Evolutionary conservation across 2,113 vertebrate species (phyloP).

Genomic region (Thinocorus orbignyianus): DNA sequence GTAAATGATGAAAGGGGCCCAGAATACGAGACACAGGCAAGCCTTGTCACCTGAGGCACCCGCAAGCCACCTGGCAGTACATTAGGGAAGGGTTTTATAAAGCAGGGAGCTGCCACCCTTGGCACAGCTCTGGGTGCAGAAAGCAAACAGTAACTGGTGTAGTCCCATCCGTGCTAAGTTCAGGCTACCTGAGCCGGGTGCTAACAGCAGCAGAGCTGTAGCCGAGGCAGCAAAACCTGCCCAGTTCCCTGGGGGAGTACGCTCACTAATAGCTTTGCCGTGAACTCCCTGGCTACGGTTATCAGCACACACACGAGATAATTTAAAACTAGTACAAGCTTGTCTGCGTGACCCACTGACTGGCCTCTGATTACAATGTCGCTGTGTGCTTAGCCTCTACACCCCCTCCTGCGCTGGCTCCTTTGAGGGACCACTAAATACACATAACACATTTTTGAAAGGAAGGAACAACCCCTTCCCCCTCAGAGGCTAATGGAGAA

Average conservation of each 20-base stretch:
- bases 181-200: not conserved
- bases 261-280: not conserved
- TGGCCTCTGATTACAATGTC: not conserved
- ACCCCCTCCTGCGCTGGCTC: not conserved
- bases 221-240: not conserved
- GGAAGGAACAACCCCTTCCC: not conserved
- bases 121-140: not conserved
- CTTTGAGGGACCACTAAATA: not conserved
- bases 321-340: not conserved
- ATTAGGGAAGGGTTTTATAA: not conserved
- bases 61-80: not conserved
- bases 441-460: not conserved
- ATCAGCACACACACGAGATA: not conserved
- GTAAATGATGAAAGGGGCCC: not conserved
- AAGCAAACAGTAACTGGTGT: rapidly evolving
- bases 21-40: not conserved
- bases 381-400: not conserved
- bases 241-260: not conserved
- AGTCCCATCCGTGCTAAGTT: not conserved
- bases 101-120: not conserved
- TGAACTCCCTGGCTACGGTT: not conserved
- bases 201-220: not conserved
- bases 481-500: not conserved
- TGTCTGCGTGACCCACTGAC: not conserved
- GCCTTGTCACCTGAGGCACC: not conserved